Percentiles rank a stretch among this genome's conserved stretches.
Evolutionary conservation across 2,797 vertebrate genomes (phyloP).

Genomic region (Botia almorhae): DNA sequence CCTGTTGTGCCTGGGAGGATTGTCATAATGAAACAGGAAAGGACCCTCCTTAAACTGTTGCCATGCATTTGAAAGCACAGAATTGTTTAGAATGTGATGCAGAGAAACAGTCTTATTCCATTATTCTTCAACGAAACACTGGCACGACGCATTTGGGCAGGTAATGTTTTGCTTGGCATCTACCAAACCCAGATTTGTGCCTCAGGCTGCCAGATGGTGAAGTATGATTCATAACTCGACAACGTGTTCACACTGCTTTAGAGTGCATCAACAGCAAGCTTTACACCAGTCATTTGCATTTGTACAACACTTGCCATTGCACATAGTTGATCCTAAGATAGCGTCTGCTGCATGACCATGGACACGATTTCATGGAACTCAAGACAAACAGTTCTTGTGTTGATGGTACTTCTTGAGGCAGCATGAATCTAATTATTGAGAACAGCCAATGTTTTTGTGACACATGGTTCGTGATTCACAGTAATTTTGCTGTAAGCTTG

Average conservation of each 20-base stretch:
- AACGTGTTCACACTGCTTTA: not conserved
- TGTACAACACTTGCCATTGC: not conserved
- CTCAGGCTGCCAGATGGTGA: constrained; percentile 33
- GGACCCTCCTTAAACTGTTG: not conserved
- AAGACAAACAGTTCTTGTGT: constrained; percentile 4
- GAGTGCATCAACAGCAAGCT: not conserved
- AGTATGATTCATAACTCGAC: constrained; percentile 21
- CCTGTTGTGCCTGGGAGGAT: not conserved
- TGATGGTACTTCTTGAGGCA: not conserved
- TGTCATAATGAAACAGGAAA: constrained; percentile 3
- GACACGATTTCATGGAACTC: not conserved
- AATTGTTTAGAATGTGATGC: not conserved
- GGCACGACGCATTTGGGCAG: constrained; percentile 5
- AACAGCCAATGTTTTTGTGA: constrained; percentile 5
- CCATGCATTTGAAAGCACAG: not conserved
- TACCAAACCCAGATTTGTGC: constrained; percentile 10
- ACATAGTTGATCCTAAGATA: not conserved
- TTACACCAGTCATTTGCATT: not conserved
- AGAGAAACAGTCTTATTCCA: not conserved
- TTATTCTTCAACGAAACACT: constrained; percentile 4
- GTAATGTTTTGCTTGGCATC: constrained; percentile 22
- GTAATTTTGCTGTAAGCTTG: not conserved
- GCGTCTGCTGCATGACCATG: not conserved
- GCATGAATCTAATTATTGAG: not conserved
- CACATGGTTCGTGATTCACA: not conserved